A percentile compares a stretch with the other conserved stretches of the same genome.
These are phyloP conservation scores for Hylomyscus alleni DNA, from an alignment of 2,797 vertebrate genomes.

Conservation along the genomic window DNA sequence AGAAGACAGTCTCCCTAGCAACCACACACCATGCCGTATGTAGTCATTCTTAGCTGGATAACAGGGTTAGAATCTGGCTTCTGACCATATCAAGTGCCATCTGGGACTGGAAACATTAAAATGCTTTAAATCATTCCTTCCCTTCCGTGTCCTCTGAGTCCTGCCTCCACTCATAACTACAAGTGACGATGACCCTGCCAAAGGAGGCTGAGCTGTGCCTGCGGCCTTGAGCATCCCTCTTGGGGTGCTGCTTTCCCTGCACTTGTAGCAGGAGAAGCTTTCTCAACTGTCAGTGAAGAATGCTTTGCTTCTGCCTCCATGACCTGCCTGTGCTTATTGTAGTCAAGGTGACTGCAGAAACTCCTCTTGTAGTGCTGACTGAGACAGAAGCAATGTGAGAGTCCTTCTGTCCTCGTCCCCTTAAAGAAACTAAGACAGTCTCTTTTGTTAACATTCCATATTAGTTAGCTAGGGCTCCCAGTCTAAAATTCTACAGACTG, in stretches of 20 bases:
- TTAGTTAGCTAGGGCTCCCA: not conserved
- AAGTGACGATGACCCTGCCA: constrained; percentile 7
- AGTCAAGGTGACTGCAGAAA: not conserved
- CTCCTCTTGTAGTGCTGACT: not conserved
- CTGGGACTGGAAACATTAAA: constrained; percentile 46
- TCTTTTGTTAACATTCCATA: not conserved
- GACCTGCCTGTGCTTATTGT: not conserved
- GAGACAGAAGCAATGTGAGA: not conserved
- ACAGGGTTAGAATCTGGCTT: constrained; percentile 22
- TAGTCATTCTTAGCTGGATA: constrained; percentile 8
- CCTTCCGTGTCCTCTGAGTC: not conserved
- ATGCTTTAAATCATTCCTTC: constrained; percentile 9
- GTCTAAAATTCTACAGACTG: not conserved
- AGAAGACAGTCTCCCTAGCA: not conserved
- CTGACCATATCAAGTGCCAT: constrained; percentile 1
- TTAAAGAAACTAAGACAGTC: not conserved
- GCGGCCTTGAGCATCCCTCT: not conserved
- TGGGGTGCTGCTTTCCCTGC: not conserved
- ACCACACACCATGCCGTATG: not conserved
- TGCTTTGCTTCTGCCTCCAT: not conserved
- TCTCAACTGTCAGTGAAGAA: not conserved
- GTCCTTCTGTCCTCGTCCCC: not conserved
- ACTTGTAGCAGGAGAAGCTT: not conserved
- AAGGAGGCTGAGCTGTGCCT: not conserved
- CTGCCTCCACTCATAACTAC: not conserved